Conservation (phyloP, 1,140 invertebrate genomes). For the Hyposmocoma kahamanoa region DNA sequence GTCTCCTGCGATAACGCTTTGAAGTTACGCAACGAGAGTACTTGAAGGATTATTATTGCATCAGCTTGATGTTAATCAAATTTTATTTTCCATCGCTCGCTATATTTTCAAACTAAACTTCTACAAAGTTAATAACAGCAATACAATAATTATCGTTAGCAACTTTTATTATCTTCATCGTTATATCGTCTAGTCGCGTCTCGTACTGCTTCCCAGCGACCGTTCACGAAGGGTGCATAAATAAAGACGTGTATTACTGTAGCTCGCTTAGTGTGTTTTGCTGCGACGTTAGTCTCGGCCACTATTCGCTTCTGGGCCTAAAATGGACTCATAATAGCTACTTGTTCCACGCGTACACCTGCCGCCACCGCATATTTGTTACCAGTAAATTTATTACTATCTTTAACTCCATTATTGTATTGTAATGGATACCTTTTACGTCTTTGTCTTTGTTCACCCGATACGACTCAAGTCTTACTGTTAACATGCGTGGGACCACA, state of each 20-base stretch:
- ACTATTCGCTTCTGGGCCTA: constrained; percentile 60
- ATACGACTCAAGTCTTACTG: too few species aligned
- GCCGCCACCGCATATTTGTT: constrained; percentile 48
- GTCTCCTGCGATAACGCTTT: too few species aligned
- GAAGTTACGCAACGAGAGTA: too few species aligned
- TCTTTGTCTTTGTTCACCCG: not conserved
- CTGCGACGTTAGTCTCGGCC: constrained; percentile 35
- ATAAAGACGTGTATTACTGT: constrained; percentile 39
- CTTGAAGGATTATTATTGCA: too few species aligned
- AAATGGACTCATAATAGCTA: constrained; percentile 67
- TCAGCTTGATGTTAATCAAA: too few species aligned
- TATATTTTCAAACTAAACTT: too few species aligned
- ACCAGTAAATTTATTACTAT: constrained; percentile 46
- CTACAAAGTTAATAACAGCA: too few species aligned
- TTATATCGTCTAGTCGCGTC: too few species aligned
- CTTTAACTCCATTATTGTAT: constrained; percentile 23
- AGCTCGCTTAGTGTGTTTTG: constrained; percentile 41
- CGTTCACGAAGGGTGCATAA: constrained; percentile 67
- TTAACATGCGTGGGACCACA: constrained; percentile 1
- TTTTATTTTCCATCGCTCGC: too few species aligned
- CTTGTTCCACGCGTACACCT: constrained; percentile 64
- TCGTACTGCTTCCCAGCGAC: constrained; percentile 34
- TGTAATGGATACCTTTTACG: not conserved
- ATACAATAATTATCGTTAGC: too few species aligned
- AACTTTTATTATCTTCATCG: too few species aligned